These are phyloP conservation scores for Oithona nana DNA, from an alignment of 2,888 invertebrate genomes.

Conservation along the genomic window DNA sequence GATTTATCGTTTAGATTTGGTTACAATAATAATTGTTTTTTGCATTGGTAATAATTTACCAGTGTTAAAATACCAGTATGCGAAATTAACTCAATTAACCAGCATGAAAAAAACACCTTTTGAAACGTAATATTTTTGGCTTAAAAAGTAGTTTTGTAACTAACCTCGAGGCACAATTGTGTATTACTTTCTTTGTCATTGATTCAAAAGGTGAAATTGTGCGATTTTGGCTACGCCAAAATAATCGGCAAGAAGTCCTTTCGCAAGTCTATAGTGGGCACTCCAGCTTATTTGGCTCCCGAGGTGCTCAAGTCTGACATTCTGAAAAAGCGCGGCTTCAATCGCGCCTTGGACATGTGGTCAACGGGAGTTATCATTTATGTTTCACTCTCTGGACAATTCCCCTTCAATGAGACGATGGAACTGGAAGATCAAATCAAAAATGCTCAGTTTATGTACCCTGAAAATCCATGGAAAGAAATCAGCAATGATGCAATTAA, in stretches of 20 bases:
- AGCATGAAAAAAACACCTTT: too few species aligned
- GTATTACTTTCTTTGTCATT: too few species aligned
- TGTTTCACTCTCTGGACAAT: conserved; percentile 92
- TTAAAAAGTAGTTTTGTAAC: too few species aligned
- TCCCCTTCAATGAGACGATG: conserved; percentile 38
- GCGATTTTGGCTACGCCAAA: conserved; percentile 96
- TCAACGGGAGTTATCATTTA: conserved; percentile 97
- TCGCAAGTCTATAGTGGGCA: conserved; percentile 88
- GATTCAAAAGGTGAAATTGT: conserved; percentile 57
- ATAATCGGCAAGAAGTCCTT: conserved; percentile 99
- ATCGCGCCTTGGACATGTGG: conserved; percentile 96
- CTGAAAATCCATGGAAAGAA: conserved; percentile 89
- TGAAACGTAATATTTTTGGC: too few species aligned
- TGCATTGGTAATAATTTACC: too few species aligned
- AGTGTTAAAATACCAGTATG: too few species aligned
- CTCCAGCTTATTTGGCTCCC: conserved; percentile 77
- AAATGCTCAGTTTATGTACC: conserved; percentile 99
- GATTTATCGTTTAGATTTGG: too few species aligned
- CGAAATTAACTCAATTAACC: too few species aligned
- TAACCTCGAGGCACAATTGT: too few species aligned
- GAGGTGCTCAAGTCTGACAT: conserved; percentile 9
- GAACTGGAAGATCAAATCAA: conserved; percentile 42
- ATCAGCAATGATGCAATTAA: conserved; percentile 49
- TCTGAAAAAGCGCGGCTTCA: conserved; percentile 21
- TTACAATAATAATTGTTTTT: too few species aligned